Base-by-base conservation (phyloP, 1,140 invertebrate genomes). In the Anastrepha obliqua region DNA sequence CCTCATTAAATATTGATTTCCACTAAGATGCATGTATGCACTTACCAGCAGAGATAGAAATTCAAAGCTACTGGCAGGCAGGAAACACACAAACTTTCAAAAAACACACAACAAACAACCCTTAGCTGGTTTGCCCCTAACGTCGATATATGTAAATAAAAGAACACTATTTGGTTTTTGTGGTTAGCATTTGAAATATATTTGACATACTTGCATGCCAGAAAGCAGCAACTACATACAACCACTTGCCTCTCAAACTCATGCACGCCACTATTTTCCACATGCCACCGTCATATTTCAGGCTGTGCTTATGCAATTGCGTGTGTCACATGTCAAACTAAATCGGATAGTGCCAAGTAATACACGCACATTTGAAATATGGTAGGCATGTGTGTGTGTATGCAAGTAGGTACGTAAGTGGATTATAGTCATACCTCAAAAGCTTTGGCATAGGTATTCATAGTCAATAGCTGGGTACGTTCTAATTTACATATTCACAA, bases 1-100 rank as follows among this genome's bases (percentile, higher is more conserved):
- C 47, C 74, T 81, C 74, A 81, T 51, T 81, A 81, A 81, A 81
- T 81, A 81, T 81, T 81, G 74, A 81, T 81, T 81, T 81, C 47
- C 74, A 20, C 47, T 51, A 81, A 81, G 74, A 58, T n/a, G 8
- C 17, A 81, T 20, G 42, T 0, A 44, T 58, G n/a, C 74, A 81
- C 11, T 67, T 39, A 67, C 74, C 44, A 17, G 55, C 2, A 81
- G 20, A 11, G 47, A 11, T 15, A 67, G 29, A 13, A 17, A 29
- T 29, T 29, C 29, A 29, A 29, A 29, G 29, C 29, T 17, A 62
- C 0, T 20, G 15, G 17, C 70, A 74, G 0, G 15, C 7, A 15
- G n/a, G 70, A 17, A 47, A 74, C 47, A 17, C 70, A 74, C 13
- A 44, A 74, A 47, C 70, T 47, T 44, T 29, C 65, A 44, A 74